Evolutionary conservation across 2,797 vertebrate species (phyloP).

Genomic region (Sphenodon punctatus): DNA sequence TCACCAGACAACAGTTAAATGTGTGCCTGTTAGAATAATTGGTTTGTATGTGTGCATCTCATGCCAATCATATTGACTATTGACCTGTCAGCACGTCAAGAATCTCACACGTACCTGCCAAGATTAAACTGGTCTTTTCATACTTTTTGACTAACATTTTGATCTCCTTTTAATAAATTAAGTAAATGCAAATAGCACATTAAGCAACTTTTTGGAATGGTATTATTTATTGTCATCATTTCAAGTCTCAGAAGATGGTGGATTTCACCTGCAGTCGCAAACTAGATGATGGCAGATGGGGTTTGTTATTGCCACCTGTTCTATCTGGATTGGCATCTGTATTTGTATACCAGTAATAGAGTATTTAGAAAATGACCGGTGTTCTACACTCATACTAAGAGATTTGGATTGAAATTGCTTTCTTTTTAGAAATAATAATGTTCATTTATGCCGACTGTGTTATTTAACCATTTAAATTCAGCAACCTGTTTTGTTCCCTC

Average conservation of each 20-base stretch:
- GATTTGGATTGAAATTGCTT: constrained; percentile 9
- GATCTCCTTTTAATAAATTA: not conserved
- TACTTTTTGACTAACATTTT: not conserved
- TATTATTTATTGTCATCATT: not conserved
- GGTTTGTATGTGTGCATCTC: not conserved
- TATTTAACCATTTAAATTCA: constrained; percentile 14
- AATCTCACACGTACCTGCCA: not conserved
- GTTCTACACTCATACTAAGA: constrained; percentile 23
- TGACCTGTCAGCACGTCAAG: not conserved
- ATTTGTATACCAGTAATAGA: constrained; percentile 32
- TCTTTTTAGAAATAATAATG: constrained; percentile 24
- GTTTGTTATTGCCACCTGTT: constrained; percentile 47
- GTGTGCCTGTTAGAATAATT: not conserved
- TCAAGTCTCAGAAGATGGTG: not conserved
- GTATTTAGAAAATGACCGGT: constrained; percentile 25
- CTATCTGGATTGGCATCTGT: constrained; percentile 26
- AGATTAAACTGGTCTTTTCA: not conserved
- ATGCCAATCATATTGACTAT: not conserved
- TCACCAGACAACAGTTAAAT: not conserved
- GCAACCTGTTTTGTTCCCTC: not conserved
- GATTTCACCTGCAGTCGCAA: constrained; percentile 31
- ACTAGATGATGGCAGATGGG: constrained; percentile 25
- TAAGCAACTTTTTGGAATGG: not conserved
- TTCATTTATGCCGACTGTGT: not conserved
- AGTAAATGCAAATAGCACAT: not conserved